Evolutionary conservation across 2,113 vertebrate species (phyloP).

Genomic region (Seriola aureovittata): DNA sequence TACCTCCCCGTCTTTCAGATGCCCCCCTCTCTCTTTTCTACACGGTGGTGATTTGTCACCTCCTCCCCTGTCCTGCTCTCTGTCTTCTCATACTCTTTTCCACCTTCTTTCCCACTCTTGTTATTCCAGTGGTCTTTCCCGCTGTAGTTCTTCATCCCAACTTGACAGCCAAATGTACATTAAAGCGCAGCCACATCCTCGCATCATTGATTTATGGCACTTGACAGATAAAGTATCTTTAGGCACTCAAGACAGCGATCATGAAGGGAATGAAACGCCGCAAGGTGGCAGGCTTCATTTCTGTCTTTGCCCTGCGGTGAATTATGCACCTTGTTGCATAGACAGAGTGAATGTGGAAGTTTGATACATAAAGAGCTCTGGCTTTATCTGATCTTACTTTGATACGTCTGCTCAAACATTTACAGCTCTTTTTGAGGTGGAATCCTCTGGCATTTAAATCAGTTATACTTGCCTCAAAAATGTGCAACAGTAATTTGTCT

Average conservation of each 20-base stretch:
- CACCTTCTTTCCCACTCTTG: slow-evolving; percentile 31
- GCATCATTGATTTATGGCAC: slow-evolving; percentile 52
- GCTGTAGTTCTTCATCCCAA: slow-evolving; percentile 54
- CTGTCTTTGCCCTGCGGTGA: slow-evolving; percentile 42
- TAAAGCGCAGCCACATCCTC: slow-evolving; percentile 47
- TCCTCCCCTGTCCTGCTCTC: too few relatives aligned
- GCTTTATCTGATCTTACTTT: slow-evolving; percentile 34
- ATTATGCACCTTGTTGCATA: slow-evolving; percentile 33
- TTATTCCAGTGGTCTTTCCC: slow-evolving; percentile 44
- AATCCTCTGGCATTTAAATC: background rate
- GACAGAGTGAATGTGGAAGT: slow-evolving; percentile 14
- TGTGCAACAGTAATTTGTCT: background rate
- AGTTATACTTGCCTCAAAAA: background rate
- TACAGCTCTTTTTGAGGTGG: background rate
- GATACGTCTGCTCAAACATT: slow-evolving; percentile 12
- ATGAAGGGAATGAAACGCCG: slow-evolving; percentile 46
- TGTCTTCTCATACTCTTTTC: background rate
- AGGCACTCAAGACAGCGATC: slow-evolving; percentile 37
- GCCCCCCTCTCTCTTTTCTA: slow-evolving; percentile 7
- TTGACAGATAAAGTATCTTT: slow-evolving; percentile 67
- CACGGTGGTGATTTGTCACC: slow-evolving; percentile 5
- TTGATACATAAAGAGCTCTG: slow-evolving; percentile 32
- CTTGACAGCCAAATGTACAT: slow-evolving; percentile 58
- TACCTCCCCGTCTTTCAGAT: slow-evolving; percentile 21
- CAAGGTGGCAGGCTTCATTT: slow-evolving; percentile 50